These are phyloP conservation scores for Pithecia hirsuta DNA, from an alignment of 2,797 vertebrate genomes.

Conservation along the genomic window DNA sequence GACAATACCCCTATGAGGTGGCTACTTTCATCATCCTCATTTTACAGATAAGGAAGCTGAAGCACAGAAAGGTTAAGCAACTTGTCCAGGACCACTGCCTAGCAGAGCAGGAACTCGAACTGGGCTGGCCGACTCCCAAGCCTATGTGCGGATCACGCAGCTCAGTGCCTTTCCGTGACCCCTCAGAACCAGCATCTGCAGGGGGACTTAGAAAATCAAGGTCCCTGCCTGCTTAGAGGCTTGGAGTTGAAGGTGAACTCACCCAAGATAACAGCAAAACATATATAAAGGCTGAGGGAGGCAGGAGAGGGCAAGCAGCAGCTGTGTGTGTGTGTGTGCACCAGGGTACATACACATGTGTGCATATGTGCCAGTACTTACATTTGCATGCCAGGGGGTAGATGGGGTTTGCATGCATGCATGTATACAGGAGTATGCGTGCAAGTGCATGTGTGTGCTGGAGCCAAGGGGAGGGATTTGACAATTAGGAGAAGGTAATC, in stretches of 20 bases:
- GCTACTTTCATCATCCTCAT: not conserved
- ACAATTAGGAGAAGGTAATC: slow-evolving; percentile 37
- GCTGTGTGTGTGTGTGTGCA: not conserved
- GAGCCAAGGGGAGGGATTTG: not conserved
- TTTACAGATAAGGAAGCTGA: not conserved
- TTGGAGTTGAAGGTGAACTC: not conserved
- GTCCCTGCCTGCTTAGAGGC: not conserved
- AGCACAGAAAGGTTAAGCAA: not conserved
- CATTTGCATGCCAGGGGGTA: accelerated
- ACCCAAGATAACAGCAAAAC: not conserved
- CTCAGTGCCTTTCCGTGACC: not conserved
- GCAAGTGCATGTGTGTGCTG: not conserved
- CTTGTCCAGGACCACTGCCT: not conserved
- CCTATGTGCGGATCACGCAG: not conserved
- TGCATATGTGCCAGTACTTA: not conserved
- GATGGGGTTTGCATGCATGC: accelerated
- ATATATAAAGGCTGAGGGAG: not conserved
- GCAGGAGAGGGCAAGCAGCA: not conserved
- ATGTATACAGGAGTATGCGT: not conserved
- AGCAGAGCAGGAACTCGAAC: not conserved
- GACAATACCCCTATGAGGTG: not conserved
- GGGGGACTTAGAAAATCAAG: not conserved
- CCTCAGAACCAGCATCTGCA: not conserved
- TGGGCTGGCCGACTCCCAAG: not conserved
- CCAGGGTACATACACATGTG: accelerated